phyloP scores from a whole-genome alignment of 2,113 vertebrate genomes.

The Erpornis zantholeuca region DNA sequence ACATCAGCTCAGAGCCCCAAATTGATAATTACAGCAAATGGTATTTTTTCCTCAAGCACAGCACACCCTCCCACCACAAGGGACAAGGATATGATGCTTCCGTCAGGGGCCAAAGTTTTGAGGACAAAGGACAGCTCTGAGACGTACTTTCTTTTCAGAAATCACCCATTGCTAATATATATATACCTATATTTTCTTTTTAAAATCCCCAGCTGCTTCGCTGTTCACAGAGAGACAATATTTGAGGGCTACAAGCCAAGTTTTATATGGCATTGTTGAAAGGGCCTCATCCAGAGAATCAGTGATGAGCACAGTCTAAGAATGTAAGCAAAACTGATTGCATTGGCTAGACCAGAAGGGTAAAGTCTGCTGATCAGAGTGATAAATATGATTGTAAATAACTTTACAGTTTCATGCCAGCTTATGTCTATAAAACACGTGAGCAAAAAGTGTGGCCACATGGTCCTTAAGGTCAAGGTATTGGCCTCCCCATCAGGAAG shows the following conservation, averaged over 20 bases:
- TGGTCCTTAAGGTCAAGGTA: background rate
- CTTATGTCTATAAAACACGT: background rate
- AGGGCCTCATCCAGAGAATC: background rate
- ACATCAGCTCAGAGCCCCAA: background rate
- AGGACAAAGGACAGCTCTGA: background rate
- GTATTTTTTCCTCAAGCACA: background rate
- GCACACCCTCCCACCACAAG: background rate
- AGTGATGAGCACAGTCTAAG: background rate
- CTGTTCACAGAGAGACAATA: background rate
- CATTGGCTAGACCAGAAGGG: background rate
- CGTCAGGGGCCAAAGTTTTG: background rate
- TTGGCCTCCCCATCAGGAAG: background rate
- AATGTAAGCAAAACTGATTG: background rate
- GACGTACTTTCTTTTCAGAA: background rate
- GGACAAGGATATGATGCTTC: background rate
- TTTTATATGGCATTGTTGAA: background rate
- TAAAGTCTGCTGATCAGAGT: background rate
- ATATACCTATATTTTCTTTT: background rate
- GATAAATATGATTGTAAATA: background rate
- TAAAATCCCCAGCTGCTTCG: background rate
- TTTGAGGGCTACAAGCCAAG: accelerated
- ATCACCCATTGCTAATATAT: background rate
- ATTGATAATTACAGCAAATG: background rate
- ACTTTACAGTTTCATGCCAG: background rate
- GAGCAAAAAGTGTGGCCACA: background rate